Base-by-base conservation (phyloP, 2,113 vertebrate genomes). In the Rhinogobius similis region DNA sequence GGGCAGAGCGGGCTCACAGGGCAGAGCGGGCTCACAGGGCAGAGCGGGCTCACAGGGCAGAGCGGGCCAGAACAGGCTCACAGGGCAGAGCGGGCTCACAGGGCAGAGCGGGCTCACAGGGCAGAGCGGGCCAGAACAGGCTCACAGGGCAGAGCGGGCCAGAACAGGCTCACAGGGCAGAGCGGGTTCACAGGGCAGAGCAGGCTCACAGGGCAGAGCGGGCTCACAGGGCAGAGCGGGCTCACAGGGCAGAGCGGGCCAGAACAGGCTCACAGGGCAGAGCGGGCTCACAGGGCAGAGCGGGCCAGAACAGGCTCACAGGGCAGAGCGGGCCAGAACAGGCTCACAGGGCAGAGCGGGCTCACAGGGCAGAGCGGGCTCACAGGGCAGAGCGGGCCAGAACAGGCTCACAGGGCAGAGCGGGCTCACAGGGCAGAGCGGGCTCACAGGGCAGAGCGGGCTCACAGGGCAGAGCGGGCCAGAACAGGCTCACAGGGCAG, bases 371-470 rank as follows among this genome's bases (percentile, higher is more conserved):
- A 78, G 82, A 72, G 62, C 64, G 72, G 44, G n/a, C n/a, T n/a
- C 65, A 67, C 8, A 41, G 72, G 48, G 73, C 76, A 78, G 82
- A 72, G 62, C 64, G 72, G 44, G n/a, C n/a, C n/a, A n/a, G n/a
- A n/a, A n/a, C n/a, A n/a, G n/a, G n/a, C 78, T 83, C 65, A 67
- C 8, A 41, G 72, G 48, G 73, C 76, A 78, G 82, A 72, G 62
- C 64, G 72, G 44, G 58, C 53, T n/a, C 65, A 67, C 8, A 41
- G 72, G 48, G 73, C 76, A 78, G 82, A 72, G 62, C 64, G 72
- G 44, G 13, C 43, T 16, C 43, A 36, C 32, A n/a, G n/a, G 39
- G 39, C 39, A 41, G 29, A 41, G 11, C 39, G 11, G 11, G 39
- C 78, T 83, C 67, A 67, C 38, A 39, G 72, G 48, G 73, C 76